These are phyloP conservation scores for Amyelois transitella DNA, from an alignment of 1,140 invertebrate genomes.

Conservation along the genomic window DNA sequence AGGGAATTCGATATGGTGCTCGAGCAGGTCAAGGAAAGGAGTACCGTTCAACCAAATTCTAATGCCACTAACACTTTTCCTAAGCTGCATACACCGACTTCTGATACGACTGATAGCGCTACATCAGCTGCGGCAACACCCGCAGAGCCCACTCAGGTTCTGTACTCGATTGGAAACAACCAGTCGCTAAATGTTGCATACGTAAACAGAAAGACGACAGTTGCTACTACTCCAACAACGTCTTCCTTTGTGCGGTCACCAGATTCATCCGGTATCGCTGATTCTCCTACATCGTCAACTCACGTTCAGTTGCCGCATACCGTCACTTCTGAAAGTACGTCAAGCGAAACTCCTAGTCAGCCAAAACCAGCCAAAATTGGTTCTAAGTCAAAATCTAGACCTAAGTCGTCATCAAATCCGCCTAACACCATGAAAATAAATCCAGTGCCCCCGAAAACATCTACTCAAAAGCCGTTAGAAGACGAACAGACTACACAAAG, in stretches of 20 bases:
- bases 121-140: conserved; percentile 28
- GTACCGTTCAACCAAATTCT: conserved; percentile 73
- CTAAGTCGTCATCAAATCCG: conserved; percentile 74
- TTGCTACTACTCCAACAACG: conserved; percentile 40
- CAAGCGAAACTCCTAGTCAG: conserved; percentile 51
- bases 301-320: conserved; percentile 51
- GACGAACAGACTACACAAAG: conserved; percentile 87
- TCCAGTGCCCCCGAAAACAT: conserved; percentile 79
- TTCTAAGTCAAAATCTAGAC: conserved; percentile 72
- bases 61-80: conserved; percentile 25
- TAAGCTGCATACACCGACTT: conserved; percentile 35
- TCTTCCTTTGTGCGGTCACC: conserved; percentile 53
- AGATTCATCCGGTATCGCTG: conserved; percentile 55
- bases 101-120: conserved; percentile 37
- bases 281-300: conserved; percentile 58
- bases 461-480: conserved; percentile 85
- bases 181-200: conserved; percentile 66
- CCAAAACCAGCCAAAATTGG: conserved; percentile 59
- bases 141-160: conserved; percentile 50
- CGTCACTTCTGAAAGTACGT: conserved; percentile 64
- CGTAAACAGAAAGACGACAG: conserved; percentile 58
- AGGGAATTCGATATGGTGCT: conserved; percentile 88
- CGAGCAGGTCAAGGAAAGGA: conserved; percentile 86
- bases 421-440: conserved; percentile 78
- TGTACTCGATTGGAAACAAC: conserved; percentile 66